Evolutionary conservation across 2,113 vertebrate species (phyloP), one percentile per base, ranked within the genome.

Genomic region (Naja naja): DNA sequence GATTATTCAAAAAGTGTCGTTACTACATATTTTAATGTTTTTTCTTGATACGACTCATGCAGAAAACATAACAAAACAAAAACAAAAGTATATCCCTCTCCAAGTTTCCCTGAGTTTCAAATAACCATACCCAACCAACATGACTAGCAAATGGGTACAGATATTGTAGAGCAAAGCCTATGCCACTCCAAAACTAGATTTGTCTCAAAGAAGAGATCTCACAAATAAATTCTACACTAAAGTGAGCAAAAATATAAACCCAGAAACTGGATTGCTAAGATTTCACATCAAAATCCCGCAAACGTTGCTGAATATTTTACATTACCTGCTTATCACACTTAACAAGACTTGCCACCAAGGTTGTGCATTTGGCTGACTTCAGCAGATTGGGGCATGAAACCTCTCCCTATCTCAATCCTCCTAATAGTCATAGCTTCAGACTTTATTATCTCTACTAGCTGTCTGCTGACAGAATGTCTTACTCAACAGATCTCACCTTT

Each of bases 401-500:
- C 86, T 88, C 85, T 92, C 87, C 60, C 87, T 88, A 87, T 89
- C 60, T 49, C 47, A 87, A 92, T 49, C 91, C 60, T 81, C 58
- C 58, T 25, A 12, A 54, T 34, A 81, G 89, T 81, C 60, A 74
- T 88, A 81, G 60, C 54, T 88, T 64, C 60, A 39, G 47, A 64
- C 91, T 64, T 27, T 92, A 81, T 81, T 45, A 86, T 81, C 74
- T 93, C 54, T 90, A 86, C 54, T 30, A 74, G 88, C 88, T 93
- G 69, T 45, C 47, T 22, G 85, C 25, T 93, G 88, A 85, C 39
- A 85, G 64, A 85, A 85, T 20, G 34, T 85, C 64, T 92, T 92
- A 92, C 43, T 93, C 30, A 93, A 93, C 74, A 90, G 88, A n/a
- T 60, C 92, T 90, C 7, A 55, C 39, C 74, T 85, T 25, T 27